Evolutionary conservation across 1,140 invertebrate species (phyloP).

Genomic region (Aradophagus sp.): DNA sequence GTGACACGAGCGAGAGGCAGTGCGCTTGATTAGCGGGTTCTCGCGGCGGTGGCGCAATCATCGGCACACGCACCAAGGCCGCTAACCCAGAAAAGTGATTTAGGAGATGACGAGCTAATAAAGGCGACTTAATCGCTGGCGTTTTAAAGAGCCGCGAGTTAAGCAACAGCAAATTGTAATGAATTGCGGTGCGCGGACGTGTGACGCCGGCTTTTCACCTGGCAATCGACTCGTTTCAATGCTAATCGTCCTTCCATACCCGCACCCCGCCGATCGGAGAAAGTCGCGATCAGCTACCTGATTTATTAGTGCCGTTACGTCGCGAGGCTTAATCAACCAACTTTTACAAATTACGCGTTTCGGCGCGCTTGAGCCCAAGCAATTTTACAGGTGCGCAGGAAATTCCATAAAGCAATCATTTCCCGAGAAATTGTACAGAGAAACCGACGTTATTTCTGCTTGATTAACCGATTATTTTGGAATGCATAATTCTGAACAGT

Average conservation of each 20-base stretch:
- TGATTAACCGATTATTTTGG: no score
- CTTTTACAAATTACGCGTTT: no score
- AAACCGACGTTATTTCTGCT: no score
- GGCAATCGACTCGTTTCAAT: slow-evolving; percentile 15
- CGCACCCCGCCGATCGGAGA: no score
- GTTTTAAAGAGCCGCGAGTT: slow-evolving; percentile 32
- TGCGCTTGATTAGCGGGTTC: slow-evolving; percentile 24
- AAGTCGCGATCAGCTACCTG: no score
- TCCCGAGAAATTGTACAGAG: no score
- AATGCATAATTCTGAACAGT: no score
- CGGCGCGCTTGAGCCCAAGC: no score
- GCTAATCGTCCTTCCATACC: slow-evolving; percentile 21
- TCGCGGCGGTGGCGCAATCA: slow-evolving; percentile 28
- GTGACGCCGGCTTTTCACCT: slow-evolving; percentile 4
- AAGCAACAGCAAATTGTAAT: slow-evolving; percentile 39
- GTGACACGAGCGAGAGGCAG: slow-evolving; percentile 19
- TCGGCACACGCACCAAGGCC: slow-evolving; percentile 22
- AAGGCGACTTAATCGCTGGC: slow-evolving; percentile 38
- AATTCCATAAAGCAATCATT: no score
- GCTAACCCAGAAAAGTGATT: slow-evolving; percentile 46
- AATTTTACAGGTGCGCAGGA: no score
- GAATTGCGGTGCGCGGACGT: slow-evolving; percentile 13
- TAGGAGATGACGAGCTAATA: slow-evolving; percentile 46
- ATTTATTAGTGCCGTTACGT: no score
- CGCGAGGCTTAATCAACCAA: no score